Conservation (phyloP, 2,113 vertebrate genomes). For the Solea senegalensis region DNA sequence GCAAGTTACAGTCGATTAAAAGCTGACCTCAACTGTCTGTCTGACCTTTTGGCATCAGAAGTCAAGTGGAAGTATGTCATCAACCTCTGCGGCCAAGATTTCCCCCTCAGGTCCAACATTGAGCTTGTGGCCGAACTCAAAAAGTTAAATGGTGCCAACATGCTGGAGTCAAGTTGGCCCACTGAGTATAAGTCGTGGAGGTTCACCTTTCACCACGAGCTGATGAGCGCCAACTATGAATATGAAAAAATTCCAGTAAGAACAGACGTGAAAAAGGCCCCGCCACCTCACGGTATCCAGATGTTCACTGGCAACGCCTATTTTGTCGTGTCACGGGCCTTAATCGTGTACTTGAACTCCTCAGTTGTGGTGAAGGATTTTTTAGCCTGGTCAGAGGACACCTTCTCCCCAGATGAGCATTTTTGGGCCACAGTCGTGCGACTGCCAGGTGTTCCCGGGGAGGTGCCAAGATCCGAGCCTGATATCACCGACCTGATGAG, state of each 20-base stretch:
- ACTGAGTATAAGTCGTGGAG: conserved; percentile 4
- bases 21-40: conserved; percentile 67
- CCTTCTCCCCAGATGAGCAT: conserved; percentile 94
- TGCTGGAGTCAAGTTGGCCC: conserved; percentile 63
- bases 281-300: conserved; percentile 86
- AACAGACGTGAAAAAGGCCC: conserved; percentile 36
- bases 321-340: conserved; percentile 88
- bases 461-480: conserved; percentile 78
- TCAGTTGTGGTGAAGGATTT: conserved; percentile 86
- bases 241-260: conserved; percentile 44
- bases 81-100: conserved; percentile 72
- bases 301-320: conserved; percentile 93
- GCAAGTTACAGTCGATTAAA: conserved; percentile 51
- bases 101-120: conserved; percentile 63
- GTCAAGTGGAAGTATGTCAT: conserved; percentile 69
- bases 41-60: conserved; percentile 51
- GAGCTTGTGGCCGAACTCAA: conserved; percentile 62
- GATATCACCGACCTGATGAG: conserved; percentile 92
- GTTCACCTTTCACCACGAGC: conserved; percentile 48
- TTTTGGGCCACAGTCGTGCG: conserved; percentile 93
- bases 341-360: conserved; percentile 79
- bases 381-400: conserved; percentile 91
- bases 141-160: conserved; percentile 46
- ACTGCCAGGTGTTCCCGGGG: conserved; percentile 88
- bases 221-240: conserved; percentile 20